Evolutionary conservation across 2,113 vertebrate species (phyloP), one percentile per base, ranked within the genome.

Genomic region (Rhinogobius similis): DNA sequence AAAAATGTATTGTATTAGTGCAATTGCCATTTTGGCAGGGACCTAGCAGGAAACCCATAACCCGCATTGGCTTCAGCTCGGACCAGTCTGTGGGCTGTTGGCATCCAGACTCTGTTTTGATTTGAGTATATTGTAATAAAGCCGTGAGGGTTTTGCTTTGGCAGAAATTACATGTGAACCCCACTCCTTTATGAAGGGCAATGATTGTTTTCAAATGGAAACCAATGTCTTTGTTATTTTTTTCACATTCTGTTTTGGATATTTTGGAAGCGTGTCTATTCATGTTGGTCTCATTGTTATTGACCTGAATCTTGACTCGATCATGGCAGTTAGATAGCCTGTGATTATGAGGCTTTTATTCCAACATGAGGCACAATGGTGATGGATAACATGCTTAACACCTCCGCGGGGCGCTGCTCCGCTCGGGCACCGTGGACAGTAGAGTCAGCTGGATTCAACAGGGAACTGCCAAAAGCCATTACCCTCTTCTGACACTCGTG

Each of bases 301-400:
- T 86, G 81, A 86, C 84, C 84, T 78, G 73, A 62, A 44, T 50
- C 61, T 66, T 70, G 55, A 62, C 68, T 76, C 68, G 44, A 77
- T 68, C 21, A 11, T 58, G 59, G 67, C 77, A 38, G 75, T 82
- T 38, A 89, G 76, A 69, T 75, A 87, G 61, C 76, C 76, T 64
- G 73, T 82, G 71, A 87, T 86, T 86, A 88, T 73, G 80, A 80
- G 72, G 75, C 78, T 78, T 85, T 88, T 83, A 55, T 58, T 29
- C 65, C 76, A 78, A 86, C 68, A 74, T 78, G 78, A 78, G 72
- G 71, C 77, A 69, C 68, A 66, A 58, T 61, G 32, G 56, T 67
- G 71, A 86, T 75, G 75, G 85, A 85, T 81, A 82, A 83, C 67
- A 46, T 16, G 78, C 81, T 84, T 85, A 86, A 79, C 79, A 67